phyloP scores from a whole-genome alignment of 2,888 invertebrate species.

The Elegia similella region DNA sequence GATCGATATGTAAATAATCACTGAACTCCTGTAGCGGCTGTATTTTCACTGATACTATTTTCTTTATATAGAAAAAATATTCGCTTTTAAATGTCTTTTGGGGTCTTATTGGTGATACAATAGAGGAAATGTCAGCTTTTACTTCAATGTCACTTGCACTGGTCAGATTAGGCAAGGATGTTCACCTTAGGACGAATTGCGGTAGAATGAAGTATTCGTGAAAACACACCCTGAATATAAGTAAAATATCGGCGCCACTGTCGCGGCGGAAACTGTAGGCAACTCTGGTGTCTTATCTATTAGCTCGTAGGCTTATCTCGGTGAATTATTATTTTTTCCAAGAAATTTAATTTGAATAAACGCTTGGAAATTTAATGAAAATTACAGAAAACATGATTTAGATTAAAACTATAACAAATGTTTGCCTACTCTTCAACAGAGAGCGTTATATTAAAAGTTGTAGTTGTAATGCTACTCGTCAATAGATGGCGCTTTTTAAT shows the following conservation, averaged over 20 bases:
- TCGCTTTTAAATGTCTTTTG: conserved; percentile 32
- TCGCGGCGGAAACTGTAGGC: conserved; percentile 47
- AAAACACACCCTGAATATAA: conserved; percentile 78
- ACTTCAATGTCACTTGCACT: conserved; percentile 71
- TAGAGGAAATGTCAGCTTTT: conserved; percentile 56
- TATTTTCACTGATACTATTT: conserved; percentile 32
- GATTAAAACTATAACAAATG: background rate
- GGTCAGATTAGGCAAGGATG: conserved; percentile 59
- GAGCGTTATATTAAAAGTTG: background rate
- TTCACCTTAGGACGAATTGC: conserved; percentile 76
- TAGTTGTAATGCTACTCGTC: conserved; percentile 27
- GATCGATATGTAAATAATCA: conserved; percentile 48
- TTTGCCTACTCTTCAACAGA: background rate
- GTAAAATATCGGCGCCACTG: conserved; percentile 76
- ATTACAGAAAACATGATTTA: background rate
- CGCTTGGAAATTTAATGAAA: background rate
- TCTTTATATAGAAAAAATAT: conserved; percentile 32
- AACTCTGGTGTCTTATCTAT: conserved; percentile 34
- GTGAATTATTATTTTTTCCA: background rate
- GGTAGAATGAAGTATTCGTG: conserved; percentile 76
- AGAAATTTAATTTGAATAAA: background rate
- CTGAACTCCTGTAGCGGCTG: conserved; percentile 34
- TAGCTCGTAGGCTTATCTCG: background rate
- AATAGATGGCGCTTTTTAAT: conserved; percentile 31
- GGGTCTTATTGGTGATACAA: conserved; percentile 32